Evolutionary conservation across 2,113 vertebrate species (phyloP).

Genomic region (Prunella himalayana): DNA sequence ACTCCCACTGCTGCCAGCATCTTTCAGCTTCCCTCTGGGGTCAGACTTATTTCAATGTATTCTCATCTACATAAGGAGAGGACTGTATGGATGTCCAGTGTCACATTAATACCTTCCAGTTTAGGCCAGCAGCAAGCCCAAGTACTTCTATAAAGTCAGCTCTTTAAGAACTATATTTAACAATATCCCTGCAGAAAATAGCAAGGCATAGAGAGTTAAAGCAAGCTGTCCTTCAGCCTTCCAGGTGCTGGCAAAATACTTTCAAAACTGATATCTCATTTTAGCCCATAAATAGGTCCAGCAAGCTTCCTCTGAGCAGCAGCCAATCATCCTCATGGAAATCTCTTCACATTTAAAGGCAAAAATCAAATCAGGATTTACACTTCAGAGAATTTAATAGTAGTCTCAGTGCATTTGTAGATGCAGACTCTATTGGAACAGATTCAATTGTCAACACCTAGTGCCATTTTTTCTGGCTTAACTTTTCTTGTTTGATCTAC

Average conservation of each 20-base stretch:
- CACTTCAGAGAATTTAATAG: background rate
- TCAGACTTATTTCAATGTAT: background rate
- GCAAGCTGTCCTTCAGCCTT: background rate
- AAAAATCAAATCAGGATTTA: background rate
- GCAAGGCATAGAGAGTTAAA: background rate
- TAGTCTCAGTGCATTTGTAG: background rate
- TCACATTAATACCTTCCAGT: background rate
- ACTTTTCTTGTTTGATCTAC: background rate
- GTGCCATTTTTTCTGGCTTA: background rate
- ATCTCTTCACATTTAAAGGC: background rate
- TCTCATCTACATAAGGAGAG: accelerated
- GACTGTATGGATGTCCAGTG: background rate
- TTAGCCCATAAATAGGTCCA: background rate
- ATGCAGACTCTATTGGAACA: background rate
- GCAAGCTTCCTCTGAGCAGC: background rate
- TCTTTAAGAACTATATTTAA: background rate
- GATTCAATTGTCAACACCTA: background rate
- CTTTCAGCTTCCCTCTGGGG: background rate
- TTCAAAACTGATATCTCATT: background rate
- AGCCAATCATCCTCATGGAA: background rate
- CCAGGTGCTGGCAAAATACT: background rate
- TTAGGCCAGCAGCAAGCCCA: background rate
- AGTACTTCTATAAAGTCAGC: background rate
- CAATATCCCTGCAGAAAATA: background rate
- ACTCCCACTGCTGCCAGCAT: background rate